These are phyloP conservation scores for Syndactyla subalaris DNA, from an alignment of 2,797 vertebrate species.

Conservation along the genomic window DNA sequence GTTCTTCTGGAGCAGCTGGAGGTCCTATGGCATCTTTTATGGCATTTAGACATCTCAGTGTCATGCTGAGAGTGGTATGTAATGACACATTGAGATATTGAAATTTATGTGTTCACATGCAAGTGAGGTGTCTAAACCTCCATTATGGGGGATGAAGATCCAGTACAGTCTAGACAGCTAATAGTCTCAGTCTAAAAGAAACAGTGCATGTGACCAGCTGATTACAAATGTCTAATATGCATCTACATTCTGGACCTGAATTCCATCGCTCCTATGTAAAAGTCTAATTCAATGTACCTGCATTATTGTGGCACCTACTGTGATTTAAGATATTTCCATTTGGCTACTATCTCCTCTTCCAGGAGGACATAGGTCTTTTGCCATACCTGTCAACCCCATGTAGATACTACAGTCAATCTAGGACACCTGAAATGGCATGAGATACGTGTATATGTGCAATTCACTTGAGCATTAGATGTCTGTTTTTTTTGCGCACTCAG, in stretches of 20 bases:
- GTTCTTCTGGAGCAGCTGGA: not conserved
- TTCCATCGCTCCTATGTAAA: not conserved
- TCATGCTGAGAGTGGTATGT: not conserved
- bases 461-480: not conserved
- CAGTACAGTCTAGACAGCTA: not conserved
- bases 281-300: not conserved
- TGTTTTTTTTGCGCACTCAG: not conserved
- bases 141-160: not conserved
- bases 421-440: not conserved
- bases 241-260: not conserved
- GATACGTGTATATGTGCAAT: not conserved
- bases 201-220: not conserved
- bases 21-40: not conserved
- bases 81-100: not conserved
- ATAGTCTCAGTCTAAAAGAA: not conserved
- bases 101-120: not conserved
- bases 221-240: not conserved
- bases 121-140: not conserved
- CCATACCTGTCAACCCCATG: not conserved
- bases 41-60: not conserved
- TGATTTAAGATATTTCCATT: not conserved
- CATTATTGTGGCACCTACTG: not conserved
- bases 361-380: not conserved
- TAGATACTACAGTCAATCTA: not conserved
- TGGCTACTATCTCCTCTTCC: not conserved